These are phyloP conservation scores for Lontra canadensis DNA, from an alignment of 2,113 vertebrate genomes.

Conservation along the genomic window DNA sequence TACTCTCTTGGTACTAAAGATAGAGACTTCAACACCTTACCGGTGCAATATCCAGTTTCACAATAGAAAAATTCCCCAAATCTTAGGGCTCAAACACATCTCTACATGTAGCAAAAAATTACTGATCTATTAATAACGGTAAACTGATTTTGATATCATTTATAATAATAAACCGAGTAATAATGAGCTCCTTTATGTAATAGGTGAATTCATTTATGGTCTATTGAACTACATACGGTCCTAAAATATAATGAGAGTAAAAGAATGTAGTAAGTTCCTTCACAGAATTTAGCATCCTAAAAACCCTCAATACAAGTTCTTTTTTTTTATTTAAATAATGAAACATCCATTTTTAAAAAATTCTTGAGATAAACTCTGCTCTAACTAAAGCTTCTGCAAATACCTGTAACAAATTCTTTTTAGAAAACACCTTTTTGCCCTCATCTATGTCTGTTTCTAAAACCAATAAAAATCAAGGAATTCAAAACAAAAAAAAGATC, in stretches of 20 bases:
- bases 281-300: neutral
- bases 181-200: neutral
- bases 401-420: neutral
- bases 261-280: neutral
- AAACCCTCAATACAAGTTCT: neutral
- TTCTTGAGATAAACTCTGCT: neutral
- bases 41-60: neutral
- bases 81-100: neutral
- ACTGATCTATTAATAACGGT: neutral
- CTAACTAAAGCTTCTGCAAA: neutral
- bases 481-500: neutral
- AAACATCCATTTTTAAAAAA: neutral
- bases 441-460: neutral
- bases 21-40: neutral
- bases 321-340: neutral
- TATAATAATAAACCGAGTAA: constrained; percentile 31
- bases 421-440: constrained; percentile 3
- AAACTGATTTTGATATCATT: neutral
- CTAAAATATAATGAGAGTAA: neutral
- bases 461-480: neutral
- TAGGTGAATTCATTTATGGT: neutral
- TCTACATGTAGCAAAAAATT: neutral
- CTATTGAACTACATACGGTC: neutral
- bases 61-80: neutral
- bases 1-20: neutral